Evolutionary conservation across 2,113 vertebrate species (phyloP).

Genomic region (Acrocephalus arundinaceus): DNA sequence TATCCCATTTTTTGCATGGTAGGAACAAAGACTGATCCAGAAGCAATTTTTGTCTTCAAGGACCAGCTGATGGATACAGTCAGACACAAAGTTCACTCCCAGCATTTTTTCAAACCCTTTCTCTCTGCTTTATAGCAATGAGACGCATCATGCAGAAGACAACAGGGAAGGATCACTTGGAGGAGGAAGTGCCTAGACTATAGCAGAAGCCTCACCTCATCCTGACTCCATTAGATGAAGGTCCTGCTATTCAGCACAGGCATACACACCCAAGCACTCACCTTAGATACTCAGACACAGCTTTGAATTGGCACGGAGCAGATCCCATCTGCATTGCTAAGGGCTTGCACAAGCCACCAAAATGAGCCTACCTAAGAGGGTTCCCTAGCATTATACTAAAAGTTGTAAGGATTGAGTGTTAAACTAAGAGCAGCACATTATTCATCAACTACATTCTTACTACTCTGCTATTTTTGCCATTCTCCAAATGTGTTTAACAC

Average conservation of each 20-base stretch:
- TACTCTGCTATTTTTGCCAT: not conserved
- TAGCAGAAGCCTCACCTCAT: not conserved
- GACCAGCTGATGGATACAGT: not conserved
- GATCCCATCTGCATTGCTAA: not conserved
- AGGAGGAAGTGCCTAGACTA: not conserved
- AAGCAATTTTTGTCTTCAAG: not conserved
- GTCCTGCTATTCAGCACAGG: not conserved
- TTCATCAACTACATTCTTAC: not conserved
- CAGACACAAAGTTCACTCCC: not conserved
- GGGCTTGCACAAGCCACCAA: not conserved
- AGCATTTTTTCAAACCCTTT: not conserved
- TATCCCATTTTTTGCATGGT: not conserved
- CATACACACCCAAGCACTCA: not conserved
- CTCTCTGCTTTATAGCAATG: not conserved
- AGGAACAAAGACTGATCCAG: not conserved
- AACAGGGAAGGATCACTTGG: not conserved
- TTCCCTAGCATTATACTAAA: not conserved
- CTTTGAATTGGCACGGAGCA: not conserved
- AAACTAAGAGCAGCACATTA: not conserved
- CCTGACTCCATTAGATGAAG: not conserved
- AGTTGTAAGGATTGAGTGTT: not conserved
- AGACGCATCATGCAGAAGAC: not conserved
- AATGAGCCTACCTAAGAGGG: not conserved
- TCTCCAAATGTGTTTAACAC: not conserved
- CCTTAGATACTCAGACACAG: fast-evolving